phyloP scores from a whole-genome alignment of 2,113 vertebrate genomes.

The Erinaceus europaeus region DNA sequence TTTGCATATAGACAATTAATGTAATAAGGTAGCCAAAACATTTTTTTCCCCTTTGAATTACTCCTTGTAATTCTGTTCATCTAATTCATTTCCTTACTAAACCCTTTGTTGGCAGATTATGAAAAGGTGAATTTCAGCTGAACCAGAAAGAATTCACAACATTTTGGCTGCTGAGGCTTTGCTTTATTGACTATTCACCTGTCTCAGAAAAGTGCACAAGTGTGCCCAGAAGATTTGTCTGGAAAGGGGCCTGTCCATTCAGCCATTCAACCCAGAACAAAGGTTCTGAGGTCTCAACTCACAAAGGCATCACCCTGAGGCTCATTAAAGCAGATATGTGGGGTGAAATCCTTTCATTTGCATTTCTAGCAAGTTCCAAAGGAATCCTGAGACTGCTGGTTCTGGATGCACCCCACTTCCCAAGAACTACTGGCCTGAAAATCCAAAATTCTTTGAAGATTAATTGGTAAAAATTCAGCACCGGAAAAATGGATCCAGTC shows the following conservation, averaged over 20 bases:
- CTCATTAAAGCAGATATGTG: accelerated
- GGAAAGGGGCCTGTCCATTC: too few relatives aligned
- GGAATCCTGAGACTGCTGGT: not conserved
- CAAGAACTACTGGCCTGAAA: too few relatives aligned
- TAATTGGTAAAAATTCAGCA: too few relatives aligned
- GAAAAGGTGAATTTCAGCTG: not conserved
- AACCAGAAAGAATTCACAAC: not conserved
- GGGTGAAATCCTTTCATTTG: accelerated
- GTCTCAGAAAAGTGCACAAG: accelerated
- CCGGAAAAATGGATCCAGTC: too few relatives aligned
- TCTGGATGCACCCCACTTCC: too few relatives aligned
- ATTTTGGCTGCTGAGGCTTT: not conserved
- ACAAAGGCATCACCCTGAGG: not conserved
- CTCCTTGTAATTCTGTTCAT: not conserved
- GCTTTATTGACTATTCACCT: accelerated
- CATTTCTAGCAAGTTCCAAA: not conserved
- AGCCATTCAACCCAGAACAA: accelerated
- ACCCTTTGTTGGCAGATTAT: not conserved
- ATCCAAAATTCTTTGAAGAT: too few relatives aligned
- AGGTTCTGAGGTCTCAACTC: not conserved
- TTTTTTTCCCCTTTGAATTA: not conserved
- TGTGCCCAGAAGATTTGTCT: accelerated
- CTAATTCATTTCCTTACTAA: not conserved
- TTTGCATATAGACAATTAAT: constrained; percentile 9
- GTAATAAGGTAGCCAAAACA: constrained; percentile 21